Percentiles rank a stretch among this genome's conserved stretches.
These are phyloP conservation scores for Zaprionus obscuricornis DNA, from an alignment of 2,888 invertebrate species.

Conservation along the genomic window DNA sequence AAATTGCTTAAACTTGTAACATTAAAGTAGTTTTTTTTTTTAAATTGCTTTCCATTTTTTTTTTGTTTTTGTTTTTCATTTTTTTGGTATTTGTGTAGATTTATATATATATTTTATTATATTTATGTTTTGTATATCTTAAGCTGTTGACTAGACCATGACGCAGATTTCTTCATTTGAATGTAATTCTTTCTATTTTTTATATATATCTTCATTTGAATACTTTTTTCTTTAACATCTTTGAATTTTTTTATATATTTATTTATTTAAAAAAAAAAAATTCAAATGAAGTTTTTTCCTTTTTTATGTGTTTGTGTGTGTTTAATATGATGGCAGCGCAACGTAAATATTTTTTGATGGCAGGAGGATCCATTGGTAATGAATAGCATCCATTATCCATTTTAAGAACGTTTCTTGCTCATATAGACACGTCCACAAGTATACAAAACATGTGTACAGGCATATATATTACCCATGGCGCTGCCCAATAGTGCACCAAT, in stretches of 20 bases:
- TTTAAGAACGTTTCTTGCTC: slow-evolving; percentile 77
- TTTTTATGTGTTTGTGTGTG: slow-evolving; percentile 35
- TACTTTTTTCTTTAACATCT: too few species aligned
- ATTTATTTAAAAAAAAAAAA: too few species aligned
- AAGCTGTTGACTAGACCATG: slow-evolving; percentile 71
- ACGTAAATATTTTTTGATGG: slow-evolving; percentile 58
- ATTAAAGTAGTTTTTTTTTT: slow-evolving; percentile 64
- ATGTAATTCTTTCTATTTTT: neutral
- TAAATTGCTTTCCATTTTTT: slow-evolving; percentile 72
- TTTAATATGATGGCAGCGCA: slow-evolving; percentile 64
- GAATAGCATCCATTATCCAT: slow-evolving; percentile 24
- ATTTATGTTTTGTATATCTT: slow-evolving; percentile 42
- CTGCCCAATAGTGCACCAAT: slow-evolving; percentile 86
- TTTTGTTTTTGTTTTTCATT: too few species aligned
- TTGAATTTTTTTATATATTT: too few species aligned
- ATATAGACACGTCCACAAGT: slow-evolving; percentile 80
- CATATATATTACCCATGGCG: slow-evolving; percentile 84
- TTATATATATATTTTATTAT: too few species aligned
- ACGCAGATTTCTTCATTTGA: slow-evolving; percentile 25
- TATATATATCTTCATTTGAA: too few species aligned
- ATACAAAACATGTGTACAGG: slow-evolving; percentile 80
- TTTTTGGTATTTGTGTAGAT: slow-evolving; percentile 57
- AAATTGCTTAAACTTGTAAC: slow-evolving; percentile 71
- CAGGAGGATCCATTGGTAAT: slow-evolving; percentile 44
- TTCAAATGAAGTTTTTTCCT: too few species aligned